These are phyloP conservation scores for Python bivittatus DNA, from an alignment of 2,113 vertebrate genomes.

Conservation along the genomic window DNA sequence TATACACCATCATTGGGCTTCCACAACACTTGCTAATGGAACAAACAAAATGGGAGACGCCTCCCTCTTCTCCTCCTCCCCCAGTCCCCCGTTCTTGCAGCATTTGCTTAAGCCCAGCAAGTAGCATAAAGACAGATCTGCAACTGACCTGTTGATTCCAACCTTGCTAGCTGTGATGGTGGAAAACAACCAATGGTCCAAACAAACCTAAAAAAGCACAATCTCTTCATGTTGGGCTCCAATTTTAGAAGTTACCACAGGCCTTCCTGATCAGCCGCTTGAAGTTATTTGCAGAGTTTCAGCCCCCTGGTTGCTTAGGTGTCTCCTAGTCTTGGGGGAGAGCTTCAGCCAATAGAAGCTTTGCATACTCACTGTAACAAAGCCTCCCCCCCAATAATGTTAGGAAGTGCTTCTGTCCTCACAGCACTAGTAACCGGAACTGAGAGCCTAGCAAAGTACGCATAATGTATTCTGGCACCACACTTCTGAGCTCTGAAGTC, in stretches of 20 bases:
- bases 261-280: constrained; percentile 74
- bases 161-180: constrained; percentile 62
- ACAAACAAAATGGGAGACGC: constrained; percentile 77
- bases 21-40: constrained; percentile 76
- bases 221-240: constrained; percentile 72
- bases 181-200: constrained; percentile 75
- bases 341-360: constrained; percentile 74
- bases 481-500: constrained; percentile 76
- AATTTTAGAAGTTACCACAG: constrained; percentile 67
- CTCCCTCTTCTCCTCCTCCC: constrained; percentile 59
- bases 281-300: constrained; percentile 81
- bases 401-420: constrained; percentile 68
- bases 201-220: constrained; percentile 62
- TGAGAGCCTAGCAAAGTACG: constrained; percentile 74
- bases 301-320: constrained; percentile 75
- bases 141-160: constrained; percentile 75
- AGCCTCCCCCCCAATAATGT: constrained; percentile 67
- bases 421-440: constrained; percentile 73
- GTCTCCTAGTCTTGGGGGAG: constrained; percentile 73
- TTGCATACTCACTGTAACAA: constrained; percentile 70
- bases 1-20: constrained; percentile 71
- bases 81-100: constrained; percentile 67
- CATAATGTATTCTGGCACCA: constrained; percentile 82
- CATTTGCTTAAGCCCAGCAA: constrained; percentile 75
- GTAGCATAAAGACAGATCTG: constrained; percentile 69